phyloP scores from a whole-genome alignment of 1,140 invertebrate genomes.

The Penaeus indicus region DNA sequence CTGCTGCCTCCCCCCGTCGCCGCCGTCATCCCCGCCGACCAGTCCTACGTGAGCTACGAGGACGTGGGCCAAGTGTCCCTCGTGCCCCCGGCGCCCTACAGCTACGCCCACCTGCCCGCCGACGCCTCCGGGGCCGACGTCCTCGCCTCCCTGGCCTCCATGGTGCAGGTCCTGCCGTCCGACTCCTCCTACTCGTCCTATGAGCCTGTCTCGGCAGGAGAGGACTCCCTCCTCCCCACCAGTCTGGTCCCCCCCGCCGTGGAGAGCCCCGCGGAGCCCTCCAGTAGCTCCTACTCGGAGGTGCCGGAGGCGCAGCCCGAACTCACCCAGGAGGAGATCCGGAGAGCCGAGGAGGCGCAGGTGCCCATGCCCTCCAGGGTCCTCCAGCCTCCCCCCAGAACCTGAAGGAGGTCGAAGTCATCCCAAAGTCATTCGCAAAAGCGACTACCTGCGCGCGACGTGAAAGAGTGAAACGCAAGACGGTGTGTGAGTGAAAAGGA shows the following conservation, averaged over 20 bases:
- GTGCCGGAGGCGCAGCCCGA: not conserved
- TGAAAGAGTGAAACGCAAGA: too few relatives aligned
- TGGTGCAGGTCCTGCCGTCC: not conserved
- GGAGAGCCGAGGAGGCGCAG: not conserved
- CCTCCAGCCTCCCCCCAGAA: not conserved
- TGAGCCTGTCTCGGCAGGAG: not conserved
- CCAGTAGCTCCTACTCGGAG: constrained; percentile 7
- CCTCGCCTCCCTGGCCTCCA: constrained; percentile 9
- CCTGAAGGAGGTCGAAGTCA: too few relatives aligned
- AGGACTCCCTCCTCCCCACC: not conserved
- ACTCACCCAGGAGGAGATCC: not conserved
- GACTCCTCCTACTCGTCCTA: not conserved
- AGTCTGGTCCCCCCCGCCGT: not conserved
- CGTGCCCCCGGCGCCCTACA: not conserved
- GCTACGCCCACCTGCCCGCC: not conserved
- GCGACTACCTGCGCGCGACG: too few relatives aligned
- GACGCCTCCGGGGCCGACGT: constrained; percentile 2
- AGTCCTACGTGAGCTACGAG: constrained; percentile 16
- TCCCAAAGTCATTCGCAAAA: too few relatives aligned
- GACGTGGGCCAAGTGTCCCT: not conserved
- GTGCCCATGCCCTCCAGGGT: not conserved
- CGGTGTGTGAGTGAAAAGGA: too few relatives aligned
- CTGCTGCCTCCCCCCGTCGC: not conserved
- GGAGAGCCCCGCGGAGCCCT: not conserved
- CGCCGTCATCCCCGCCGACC: not conserved